Base-by-base conservation (phyloP, 1,140 invertebrate species). In the Zaprionus taronus region DNA sequence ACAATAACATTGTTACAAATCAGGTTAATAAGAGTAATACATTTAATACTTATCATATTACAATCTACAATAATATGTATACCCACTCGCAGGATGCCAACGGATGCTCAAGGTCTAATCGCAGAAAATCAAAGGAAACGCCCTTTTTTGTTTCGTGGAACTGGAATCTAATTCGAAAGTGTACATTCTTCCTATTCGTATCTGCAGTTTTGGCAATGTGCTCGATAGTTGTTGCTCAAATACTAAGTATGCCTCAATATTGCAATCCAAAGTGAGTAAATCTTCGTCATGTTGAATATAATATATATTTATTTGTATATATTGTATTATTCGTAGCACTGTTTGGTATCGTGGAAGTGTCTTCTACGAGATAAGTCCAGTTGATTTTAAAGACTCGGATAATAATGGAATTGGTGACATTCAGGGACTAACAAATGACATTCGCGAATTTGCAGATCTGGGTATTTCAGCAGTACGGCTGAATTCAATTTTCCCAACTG, bases 291-390 rank as follows among this genome's bases (percentile, higher is more conserved):
- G 28, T 31, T 31, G 1, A 9, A 31, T 7, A 31, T 31, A 31
- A 9, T 6, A 31, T 7, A 3, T 6, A 31, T 7, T 1, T 28
- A 31, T 31, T 2, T 31, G 31, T 34, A 11, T 34, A 11, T 34
- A 34, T 34, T 34, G 77, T 63, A 26, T 20, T 9, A 9, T 17
- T 7, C 14, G 93, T 65, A 91, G 90, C 66, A 79, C 83, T 91
- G 93, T 96, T 64, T 98, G 97, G 97, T 97, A 96, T 94, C 96
- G 97, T 93, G 96, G 96, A 14, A 95, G 94, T 61, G 93, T 97
- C 2, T 95, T 97, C 81, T 97, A 97, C 86, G 96, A 97, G 93
- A 95, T 98, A 63, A 97, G 97, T 81, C 96, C 96, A 3, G 96
- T 96, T 0, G 96, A 96, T 51, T 97, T 97, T 86, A 95, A 96